Evolutionary conservation across 1,140 invertebrate species (phyloP).

Genomic region (Lanistes nyassanus): DNA sequence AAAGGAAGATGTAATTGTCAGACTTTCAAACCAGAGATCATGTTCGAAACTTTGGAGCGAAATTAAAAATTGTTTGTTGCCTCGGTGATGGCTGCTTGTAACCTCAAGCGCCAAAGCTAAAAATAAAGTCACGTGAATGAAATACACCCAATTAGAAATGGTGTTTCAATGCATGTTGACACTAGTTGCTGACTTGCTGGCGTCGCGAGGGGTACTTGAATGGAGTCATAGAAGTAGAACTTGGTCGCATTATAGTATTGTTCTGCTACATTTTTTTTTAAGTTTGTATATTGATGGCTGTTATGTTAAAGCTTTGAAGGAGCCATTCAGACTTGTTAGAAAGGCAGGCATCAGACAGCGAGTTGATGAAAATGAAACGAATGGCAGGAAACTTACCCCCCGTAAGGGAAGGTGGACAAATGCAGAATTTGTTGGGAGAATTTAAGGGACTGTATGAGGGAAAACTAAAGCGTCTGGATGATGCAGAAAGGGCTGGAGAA

Average conservation of each 20-base stretch:
- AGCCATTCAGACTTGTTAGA: background rate
- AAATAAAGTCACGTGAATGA: constrained; percentile 11
- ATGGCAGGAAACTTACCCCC: background rate
- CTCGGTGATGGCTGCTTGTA: background rate
- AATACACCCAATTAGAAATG: constrained; percentile 5
- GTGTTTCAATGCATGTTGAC: constrained; percentile 21
- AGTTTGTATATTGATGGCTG: background rate
- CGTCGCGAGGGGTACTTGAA: constrained; percentile 25
- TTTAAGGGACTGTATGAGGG: constrained; percentile 60
- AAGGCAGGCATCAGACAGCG: constrained; percentile 4
- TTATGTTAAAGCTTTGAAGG: background rate
- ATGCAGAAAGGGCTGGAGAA: constrained; percentile 54
- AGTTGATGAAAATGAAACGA: constrained; percentile 4
- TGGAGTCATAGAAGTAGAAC: constrained; percentile 2
- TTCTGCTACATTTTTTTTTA: background rate
- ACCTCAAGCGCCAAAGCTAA: background rate
- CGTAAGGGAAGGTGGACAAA: constrained; percentile 40
- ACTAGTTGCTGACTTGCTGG: constrained; percentile 18
- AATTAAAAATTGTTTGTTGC: too few relatives aligned
- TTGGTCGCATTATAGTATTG: too few relatives aligned
- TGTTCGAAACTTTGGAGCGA: too few relatives aligned
- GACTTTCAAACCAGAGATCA: too few relatives aligned
- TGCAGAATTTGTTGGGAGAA: constrained; percentile 59
- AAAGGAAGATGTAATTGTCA: too few relatives aligned
- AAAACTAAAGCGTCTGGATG: constrained; percentile 56